Percentiles rank a stretch among this genome's conserved stretches.
Evolutionary conservation across 2,113 vertebrate genomes (phyloP).

Genomic region (Pygoscelis adeliae): DNA sequence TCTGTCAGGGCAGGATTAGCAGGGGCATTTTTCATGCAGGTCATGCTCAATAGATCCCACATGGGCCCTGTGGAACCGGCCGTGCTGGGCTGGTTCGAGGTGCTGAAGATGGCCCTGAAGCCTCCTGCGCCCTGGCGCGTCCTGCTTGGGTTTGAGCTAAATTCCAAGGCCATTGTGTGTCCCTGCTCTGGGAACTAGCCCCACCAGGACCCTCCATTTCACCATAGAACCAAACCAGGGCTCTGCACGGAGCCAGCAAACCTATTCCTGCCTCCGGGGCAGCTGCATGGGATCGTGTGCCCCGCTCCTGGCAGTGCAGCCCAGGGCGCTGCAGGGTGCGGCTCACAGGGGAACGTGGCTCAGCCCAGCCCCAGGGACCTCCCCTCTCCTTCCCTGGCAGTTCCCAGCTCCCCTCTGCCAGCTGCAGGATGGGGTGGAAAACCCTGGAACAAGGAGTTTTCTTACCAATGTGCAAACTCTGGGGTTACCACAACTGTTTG

Average conservation of each 20-base stretch:
- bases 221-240: too few relatives aligned
- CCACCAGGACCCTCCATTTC: background rate
- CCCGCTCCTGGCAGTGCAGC: rapidly evolving
- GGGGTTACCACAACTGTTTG: background rate
- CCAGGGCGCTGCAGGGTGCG: rapidly evolving
- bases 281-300: rapidly evolving
- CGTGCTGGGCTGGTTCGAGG: background rate
- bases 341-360: background rate
- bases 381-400: rapidly evolving
- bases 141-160: background rate
- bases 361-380: background rate
- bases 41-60: background rate
- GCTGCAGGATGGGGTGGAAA: background rate
- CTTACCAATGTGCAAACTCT: background rate
- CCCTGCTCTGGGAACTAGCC: background rate
- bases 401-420: background rate
- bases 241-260: background rate
- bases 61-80: background rate
- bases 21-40: background rate
- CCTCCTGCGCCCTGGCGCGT: background rate
- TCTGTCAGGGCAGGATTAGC: conserved; percentile 2
- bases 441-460: background rate
- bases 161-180: rapidly evolving
- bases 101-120: background rate
- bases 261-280: background rate